Evolutionary conservation across 2,113 vertebrate genomes (phyloP).

Genomic region (Montifringilla adamsi): DNA sequence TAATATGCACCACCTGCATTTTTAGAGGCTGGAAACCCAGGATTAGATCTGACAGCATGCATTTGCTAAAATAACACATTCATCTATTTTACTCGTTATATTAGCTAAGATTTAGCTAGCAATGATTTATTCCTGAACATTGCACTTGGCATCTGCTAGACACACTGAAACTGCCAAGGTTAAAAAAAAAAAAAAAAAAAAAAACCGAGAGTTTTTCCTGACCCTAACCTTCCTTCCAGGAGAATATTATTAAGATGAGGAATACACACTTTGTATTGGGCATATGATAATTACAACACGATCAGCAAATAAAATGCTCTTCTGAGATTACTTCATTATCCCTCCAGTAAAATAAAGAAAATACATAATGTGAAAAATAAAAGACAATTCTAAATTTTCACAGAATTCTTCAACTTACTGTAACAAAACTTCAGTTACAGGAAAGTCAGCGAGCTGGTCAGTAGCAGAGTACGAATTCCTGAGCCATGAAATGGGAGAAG

Average conservation of each 20-base stretch:
- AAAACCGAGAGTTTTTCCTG: not conserved
- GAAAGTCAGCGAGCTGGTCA: not conserved
- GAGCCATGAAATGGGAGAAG: not conserved
- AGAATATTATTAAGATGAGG: not conserved
- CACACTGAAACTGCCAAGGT: not conserved
- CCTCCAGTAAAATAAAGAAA: not conserved
- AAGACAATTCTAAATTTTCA: not conserved
- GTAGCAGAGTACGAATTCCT: not conserved
- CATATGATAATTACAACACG: not conserved
- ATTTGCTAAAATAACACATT: constrained; percentile 4
- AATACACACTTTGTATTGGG: not conserved
- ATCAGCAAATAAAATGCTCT: not conserved
- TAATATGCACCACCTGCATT: not conserved
- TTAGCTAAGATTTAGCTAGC: not conserved
- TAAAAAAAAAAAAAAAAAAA: not conserved
- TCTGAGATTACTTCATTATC: not conserved
- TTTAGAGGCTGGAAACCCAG: not conserved
- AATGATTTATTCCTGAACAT: not conserved
- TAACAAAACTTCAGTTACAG: not conserved
- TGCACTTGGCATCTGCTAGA: not conserved
- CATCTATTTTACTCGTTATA: not conserved
- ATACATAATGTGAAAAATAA: not conserved
- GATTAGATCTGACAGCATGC: not conserved
- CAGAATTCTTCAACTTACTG: not conserved
- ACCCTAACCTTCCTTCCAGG: not conserved